Conservation (phyloP, 2,797 vertebrate genomes). For the Melanotaenia maccullochi region DNA sequence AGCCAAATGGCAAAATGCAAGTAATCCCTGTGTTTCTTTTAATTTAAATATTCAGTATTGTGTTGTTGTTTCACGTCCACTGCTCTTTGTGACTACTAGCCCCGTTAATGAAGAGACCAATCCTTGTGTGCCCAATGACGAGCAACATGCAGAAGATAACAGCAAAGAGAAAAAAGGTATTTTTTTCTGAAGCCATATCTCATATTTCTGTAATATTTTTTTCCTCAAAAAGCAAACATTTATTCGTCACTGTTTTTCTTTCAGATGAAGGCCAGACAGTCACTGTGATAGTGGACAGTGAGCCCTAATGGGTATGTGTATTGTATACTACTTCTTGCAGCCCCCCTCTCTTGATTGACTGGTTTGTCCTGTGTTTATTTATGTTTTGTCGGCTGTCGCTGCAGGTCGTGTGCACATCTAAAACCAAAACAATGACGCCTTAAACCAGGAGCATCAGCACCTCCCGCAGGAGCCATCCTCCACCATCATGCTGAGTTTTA, state of each 20-base stretch:
- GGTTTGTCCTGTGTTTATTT: slow-evolving; percentile 10
- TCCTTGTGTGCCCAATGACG: slow-evolving; percentile 64
- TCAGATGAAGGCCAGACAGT: slow-evolving; percentile 87
- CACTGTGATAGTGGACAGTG: slow-evolving; percentile 89
- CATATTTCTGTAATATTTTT: not conserved
- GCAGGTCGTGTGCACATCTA: slow-evolving; percentile 24
- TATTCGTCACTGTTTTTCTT: slow-evolving; percentile 51
- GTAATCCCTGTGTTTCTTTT: not conserved
- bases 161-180: slow-evolving; percentile 59
- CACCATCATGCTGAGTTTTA: slow-evolving; percentile 35
- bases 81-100: slow-evolving; percentile 70
- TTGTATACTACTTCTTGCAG: too few relatives aligned
- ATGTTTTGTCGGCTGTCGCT: slow-evolving; percentile 3
- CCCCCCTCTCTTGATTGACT: not conserved
- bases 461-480: slow-evolving; percentile 44
- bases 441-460: slow-evolving; percentile 69
- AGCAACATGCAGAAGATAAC: slow-evolving; percentile 78
- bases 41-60: not conserved
- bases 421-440: slow-evolving; percentile 63
- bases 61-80: slow-evolving; percentile 4
- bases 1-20: slow-evolving; percentile 89
- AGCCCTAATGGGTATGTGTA: slow-evolving; percentile 74
- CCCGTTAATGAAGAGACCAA: slow-evolving; percentile 79
- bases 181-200: slow-evolving; percentile 4
- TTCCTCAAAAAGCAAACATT: not conserved